Evolutionary conservation across 2,888 invertebrate genomes (phyloP).

Genomic region (Chaetoderma sp.): DNA sequence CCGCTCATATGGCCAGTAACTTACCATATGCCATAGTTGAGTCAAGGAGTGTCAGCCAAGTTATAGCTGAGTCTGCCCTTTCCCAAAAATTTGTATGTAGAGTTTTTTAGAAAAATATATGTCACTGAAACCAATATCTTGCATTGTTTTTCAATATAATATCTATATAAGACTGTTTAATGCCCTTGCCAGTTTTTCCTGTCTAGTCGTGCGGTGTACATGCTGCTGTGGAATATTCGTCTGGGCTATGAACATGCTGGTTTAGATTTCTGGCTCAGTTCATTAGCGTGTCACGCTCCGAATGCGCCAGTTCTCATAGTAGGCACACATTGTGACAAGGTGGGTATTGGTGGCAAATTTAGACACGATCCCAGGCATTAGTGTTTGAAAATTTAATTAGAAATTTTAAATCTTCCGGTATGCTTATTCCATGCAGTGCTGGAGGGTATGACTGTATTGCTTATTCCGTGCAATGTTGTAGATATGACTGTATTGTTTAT

Average conservation of each 20-base stretch:
- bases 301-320: slow-evolving; percentile 67
- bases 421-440: too few relatives aligned
- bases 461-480: too few relatives aligned
- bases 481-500: too few relatives aligned
- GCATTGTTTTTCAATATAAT: too few relatives aligned
- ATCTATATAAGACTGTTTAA: too few relatives aligned
- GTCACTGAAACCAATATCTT: too few relatives aligned
- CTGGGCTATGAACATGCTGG: slow-evolving; percentile 69
- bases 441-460: too few relatives aligned
- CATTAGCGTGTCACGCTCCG: slow-evolving; percentile 68
- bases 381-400: too few relatives aligned
- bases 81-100: background rate
- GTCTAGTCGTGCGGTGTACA: slow-evolving; percentile 66
- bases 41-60: too few relatives aligned
- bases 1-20: too few relatives aligned
- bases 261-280: slow-evolving; percentile 68
- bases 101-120: too few relatives aligned
- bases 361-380: background rate
- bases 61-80: background rate
- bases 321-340: slow-evolving; percentile 68
- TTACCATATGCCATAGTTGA: slow-evolving; percentile 57
- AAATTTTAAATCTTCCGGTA: too few relatives aligned
- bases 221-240: slow-evolving; percentile 68
- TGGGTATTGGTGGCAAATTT: slow-evolving; percentile 28
- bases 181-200: slow-evolving; percentile 62